Conservation (phyloP, 2,888 invertebrate genomes). For the Sycophila texana region DNA sequence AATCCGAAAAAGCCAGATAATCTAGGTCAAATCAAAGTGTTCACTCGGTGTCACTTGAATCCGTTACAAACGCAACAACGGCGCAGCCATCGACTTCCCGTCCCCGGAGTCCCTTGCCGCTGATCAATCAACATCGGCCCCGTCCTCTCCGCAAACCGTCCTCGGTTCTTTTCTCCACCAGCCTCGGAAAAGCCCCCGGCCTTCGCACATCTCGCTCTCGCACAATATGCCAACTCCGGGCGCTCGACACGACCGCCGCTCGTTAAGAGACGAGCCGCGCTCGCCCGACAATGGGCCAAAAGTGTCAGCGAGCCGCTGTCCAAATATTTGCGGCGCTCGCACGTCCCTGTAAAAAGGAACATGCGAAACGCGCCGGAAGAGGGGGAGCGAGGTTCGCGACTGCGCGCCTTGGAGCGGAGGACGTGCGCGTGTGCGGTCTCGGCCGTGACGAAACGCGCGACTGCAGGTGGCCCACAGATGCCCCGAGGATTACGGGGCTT, state of each 20-base stretch:
- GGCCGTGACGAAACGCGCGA: slow-evolving; percentile 72
- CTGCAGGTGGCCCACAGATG: slow-evolving; percentile 76
- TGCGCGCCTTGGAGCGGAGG: too few relatives aligned
- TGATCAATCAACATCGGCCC: neutral
- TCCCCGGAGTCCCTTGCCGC: neutral
- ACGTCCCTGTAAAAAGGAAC: slow-evolving; percentile 52
- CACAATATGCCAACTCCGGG: neutral
- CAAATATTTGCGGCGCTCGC: slow-evolving; percentile 69
- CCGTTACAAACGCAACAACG: neutral
- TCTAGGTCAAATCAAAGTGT: too few relatives aligned
- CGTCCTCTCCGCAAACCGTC: neutral
- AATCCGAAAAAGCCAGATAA: too few relatives aligned
- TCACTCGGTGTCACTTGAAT: too few relatives aligned
- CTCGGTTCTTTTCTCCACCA: neutral
- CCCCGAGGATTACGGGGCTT: slow-evolving; percentile 72
- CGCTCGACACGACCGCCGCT: too few relatives aligned
- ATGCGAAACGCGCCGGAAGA: neutral
- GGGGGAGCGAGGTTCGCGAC: too few relatives aligned
- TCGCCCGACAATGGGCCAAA: slow-evolving; percentile 62
- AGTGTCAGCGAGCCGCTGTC: slow-evolving; percentile 62
- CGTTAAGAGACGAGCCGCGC: neutral
- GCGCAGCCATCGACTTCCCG: neutral
- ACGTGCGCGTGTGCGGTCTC: slow-evolving; percentile 62
- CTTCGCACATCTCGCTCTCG: neutral
- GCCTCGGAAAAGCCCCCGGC: neutral